Conservation (phyloP, 2,113 vertebrate species). For the Cyprinodon variegatus region DNA sequence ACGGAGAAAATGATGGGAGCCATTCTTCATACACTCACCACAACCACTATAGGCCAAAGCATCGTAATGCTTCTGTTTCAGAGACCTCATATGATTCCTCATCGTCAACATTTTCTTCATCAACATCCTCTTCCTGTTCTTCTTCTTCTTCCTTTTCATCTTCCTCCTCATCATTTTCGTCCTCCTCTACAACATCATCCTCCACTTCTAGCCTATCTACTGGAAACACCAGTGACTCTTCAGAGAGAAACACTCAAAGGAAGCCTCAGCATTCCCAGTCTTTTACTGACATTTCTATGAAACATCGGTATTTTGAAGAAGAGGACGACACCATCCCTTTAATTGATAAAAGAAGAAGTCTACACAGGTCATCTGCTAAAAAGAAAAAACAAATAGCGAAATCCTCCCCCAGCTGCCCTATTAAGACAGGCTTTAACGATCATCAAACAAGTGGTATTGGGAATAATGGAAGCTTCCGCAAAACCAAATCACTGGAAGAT, state of each 20-base stretch:
- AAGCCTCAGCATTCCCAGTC: conserved; percentile 77
- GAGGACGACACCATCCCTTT: conserved; percentile 62
- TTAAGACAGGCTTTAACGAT: conserved; percentile 54
- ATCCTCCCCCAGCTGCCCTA: conserved; percentile 2
- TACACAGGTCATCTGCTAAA: conserved; percentile 39
- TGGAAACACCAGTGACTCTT: conserved; percentile 61
- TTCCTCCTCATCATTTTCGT: conserved; percentile 44
- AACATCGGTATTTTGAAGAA: conserved; percentile 61
- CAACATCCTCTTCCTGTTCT: conserved; percentile 45
- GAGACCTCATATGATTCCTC: conserved; percentile 54
- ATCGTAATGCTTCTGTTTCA: conserved; percentile 45
- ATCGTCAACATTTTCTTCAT: conserved; percentile 51
- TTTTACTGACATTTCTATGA: conserved; percentile 73
- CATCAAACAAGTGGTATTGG: conserved; percentile 5
- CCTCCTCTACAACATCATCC: conserved; percentile 55
- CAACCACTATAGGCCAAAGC: conserved; percentile 48
- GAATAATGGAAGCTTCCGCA: conserved; percentile 69
- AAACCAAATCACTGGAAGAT: conserved; percentile 82
- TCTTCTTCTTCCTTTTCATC: conserved; percentile 46
- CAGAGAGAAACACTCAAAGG: conserved; percentile 14
- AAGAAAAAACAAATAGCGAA: conserved; percentile 34
- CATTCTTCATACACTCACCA: conserved; percentile 42
- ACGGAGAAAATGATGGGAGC: conserved; percentile 21
- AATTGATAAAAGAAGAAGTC: conserved; percentile 40
- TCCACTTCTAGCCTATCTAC: conserved; percentile 72